These are phyloP conservation scores for Periophthalmus magnuspinnatus DNA, from an alignment of 2,797 vertebrate genomes.

Conservation along the genomic window DNA sequence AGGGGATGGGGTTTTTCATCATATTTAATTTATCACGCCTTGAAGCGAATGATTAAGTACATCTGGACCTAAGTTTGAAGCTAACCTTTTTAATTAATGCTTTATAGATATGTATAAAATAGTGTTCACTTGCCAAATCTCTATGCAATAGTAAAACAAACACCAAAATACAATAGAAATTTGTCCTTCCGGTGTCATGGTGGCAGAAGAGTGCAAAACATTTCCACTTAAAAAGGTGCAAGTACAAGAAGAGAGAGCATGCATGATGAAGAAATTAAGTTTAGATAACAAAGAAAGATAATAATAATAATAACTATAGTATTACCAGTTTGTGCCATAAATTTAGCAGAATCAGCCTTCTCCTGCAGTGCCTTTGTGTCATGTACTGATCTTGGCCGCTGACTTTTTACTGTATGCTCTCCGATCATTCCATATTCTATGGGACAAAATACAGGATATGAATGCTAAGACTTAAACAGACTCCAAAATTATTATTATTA, in stretches of 20 bases:
- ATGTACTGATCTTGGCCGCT: slow-evolving; percentile 99
- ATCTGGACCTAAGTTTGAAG: slow-evolving; percentile 56
- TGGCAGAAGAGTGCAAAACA: slow-evolving; percentile 81
- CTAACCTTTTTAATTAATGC: slow-evolving; percentile 63
- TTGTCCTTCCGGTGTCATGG: slow-evolving; percentile 65
- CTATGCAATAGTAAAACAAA: slow-evolving; percentile 67
- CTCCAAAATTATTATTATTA: slow-evolving; percentile 79
- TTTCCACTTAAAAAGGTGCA: slow-evolving; percentile 82
- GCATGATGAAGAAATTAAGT: slow-evolving; percentile 92
- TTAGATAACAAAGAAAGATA: slow-evolving; percentile 89
- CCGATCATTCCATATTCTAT: slow-evolving; percentile 99
- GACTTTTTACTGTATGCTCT: slow-evolving; percentile 99
- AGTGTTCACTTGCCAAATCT: slow-evolving; percentile 55
- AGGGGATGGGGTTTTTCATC: slow-evolving; percentile 40
- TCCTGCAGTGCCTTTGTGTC: slow-evolving; percentile 99
- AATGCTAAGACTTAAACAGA: slow-evolving; percentile 87
- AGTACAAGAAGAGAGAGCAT: slow-evolving; percentile 87
- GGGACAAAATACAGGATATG: slow-evolving; percentile 99
- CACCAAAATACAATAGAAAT: slow-evolving; percentile 66
- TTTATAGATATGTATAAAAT: slow-evolving; percentile 48
- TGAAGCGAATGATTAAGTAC: slow-evolving; percentile 66
- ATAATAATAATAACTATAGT: slow-evolving; percentile 86
- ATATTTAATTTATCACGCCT: slow-evolving; percentile 66
- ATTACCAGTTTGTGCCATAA: slow-evolving; percentile 99
- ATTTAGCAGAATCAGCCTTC: slow-evolving; percentile 99